Evolutionary conservation across 1,140 invertebrate genomes (phyloP), one percentile per base, ranked within the genome.

Genomic region (Scaptomyza pallida): DNA sequence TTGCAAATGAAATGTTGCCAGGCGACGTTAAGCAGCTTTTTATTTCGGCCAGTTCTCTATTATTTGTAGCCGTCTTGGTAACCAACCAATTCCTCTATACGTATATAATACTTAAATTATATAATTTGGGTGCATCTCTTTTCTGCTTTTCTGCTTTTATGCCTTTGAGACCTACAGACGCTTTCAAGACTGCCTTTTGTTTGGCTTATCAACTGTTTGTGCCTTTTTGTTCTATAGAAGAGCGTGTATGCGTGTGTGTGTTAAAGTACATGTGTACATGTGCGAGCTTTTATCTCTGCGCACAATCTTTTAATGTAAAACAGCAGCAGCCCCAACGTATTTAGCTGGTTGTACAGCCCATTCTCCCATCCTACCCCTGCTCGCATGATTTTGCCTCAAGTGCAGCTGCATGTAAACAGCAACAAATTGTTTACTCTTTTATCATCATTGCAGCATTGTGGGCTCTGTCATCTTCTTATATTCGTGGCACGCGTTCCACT

Each of bases 161-260:
- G 44, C 60, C 37, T 71, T 74, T 64, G 50, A 35, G 44, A 41
- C 10, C 45, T 16, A 35, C 26, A 12, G 33, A 35, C 3, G 17
- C 51, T 44, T 41, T 30, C 26, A 9, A 12, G 6, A 16, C n/a
- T 26, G 59, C 23, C 48, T 41, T 63, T 60, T 60, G 54, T 64
- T 40, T 63, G 48, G 23, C 81, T 86, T 85, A 86, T 85, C 80
- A 85, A 71, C 74, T 71, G 37, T 55, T 70, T 70, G 45, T 82
- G 60, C 54, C 48, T 68, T 54, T 67, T 73, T 70, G 59, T 73
- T 65, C 45, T 64, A 45, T 62, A 52, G 26, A 75, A 41, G 35
- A 50, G 37, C 51, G 59, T 77, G 23, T 56, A 50, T 9, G 12
- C 19, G 30, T 54, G 59, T 56, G 54, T 17, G 9, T 30, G 26